phyloP scores from a whole-genome alignment of 2,797 vertebrate genomes.

The Betta splendens region DNA sequence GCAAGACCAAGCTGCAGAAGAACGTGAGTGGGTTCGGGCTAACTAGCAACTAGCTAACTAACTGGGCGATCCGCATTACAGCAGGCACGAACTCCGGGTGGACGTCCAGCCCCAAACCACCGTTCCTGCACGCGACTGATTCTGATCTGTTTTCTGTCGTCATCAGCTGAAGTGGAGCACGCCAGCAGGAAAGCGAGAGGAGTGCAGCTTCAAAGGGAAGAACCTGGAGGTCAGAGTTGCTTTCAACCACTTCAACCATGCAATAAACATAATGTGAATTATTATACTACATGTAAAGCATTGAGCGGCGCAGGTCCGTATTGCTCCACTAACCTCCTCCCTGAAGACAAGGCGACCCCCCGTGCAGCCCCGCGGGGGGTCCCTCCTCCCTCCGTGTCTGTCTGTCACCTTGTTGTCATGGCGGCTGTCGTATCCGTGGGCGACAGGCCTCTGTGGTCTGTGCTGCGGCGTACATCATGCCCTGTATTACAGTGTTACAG shows the following conservation, averaged over 20 bases:
- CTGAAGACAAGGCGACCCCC: conserved; percentile 56
- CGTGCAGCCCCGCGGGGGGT: conserved; percentile 47
- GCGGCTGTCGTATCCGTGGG: conserved; percentile 71
- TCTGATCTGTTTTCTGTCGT: conserved; percentile 35
- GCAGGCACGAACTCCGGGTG: no score
- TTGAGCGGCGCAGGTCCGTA: background rate
- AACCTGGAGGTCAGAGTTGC: conserved; percentile 84
- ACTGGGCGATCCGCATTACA: no score
- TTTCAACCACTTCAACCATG: background rate
- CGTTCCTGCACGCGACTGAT: conserved; percentile 35
- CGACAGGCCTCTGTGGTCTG: conserved; percentile 58
- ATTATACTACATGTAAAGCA: conserved; percentile 16
- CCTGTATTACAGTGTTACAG: no score
- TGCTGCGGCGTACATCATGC: no score
- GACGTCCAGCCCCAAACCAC: no score
- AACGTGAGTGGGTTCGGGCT: conserved; percentile 77
- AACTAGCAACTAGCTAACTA: no score
- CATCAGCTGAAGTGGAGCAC: conserved; percentile 88
- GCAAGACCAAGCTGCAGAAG: conserved; percentile 76
- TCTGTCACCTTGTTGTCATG: conserved; percentile 68
- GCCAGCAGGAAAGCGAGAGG: conserved; percentile 87
- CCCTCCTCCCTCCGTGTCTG: conserved; percentile 28
- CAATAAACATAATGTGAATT: no score
- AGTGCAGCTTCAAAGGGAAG: conserved; percentile 95
- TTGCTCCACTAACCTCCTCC: background rate